phyloP scores from a whole-genome alignment of 2,888 invertebrate species.

The Cataglyphis livida region DNA sequence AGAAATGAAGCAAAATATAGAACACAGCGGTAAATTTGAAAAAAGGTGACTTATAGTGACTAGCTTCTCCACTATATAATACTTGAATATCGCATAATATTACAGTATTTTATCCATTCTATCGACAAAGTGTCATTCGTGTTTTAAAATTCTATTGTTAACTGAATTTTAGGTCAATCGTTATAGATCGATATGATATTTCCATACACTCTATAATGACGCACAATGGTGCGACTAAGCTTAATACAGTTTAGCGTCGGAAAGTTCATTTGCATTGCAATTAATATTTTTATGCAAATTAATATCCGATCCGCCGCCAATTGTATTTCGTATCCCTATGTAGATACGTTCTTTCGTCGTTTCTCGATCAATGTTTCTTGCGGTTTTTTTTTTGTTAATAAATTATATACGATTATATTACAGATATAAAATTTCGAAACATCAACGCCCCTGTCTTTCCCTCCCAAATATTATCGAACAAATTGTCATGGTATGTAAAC shows the following conservation, averaged over 20 bases:
- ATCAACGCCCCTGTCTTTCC: neutral
- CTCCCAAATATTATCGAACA: neutral
- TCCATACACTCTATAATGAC: neutral
- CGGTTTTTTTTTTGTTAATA: neutral
- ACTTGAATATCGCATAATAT: neutral
- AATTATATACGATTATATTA: constrained; percentile 3
- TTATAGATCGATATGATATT: constrained; percentile 26
- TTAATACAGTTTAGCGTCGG: constrained; percentile 1
- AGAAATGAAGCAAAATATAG: neutral
- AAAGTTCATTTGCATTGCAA: constrained; percentile 23
- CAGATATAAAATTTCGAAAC: neutral
- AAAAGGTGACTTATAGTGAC: neutral
- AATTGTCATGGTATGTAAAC: neutral
- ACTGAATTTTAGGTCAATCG: constrained; percentile 44
- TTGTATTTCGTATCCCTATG: neutral
- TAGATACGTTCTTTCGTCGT: constrained; percentile 1
- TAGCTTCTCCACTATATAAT: neutral
- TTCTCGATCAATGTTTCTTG: constrained; percentile 1
- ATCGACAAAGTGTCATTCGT: constrained; percentile 43
- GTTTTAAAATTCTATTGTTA: constrained; percentile 32
- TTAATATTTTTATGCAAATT: constrained; percentile 51
- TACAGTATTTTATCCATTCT: constrained; percentile 26
- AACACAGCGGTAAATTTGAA: neutral
- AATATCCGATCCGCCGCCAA: constrained; percentile 19
- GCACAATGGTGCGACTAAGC: neutral